These are phyloP conservation scores for Anomalospiza imberbis DNA, from an alignment of 2,797 vertebrate genomes.

Conservation along the genomic window DNA sequence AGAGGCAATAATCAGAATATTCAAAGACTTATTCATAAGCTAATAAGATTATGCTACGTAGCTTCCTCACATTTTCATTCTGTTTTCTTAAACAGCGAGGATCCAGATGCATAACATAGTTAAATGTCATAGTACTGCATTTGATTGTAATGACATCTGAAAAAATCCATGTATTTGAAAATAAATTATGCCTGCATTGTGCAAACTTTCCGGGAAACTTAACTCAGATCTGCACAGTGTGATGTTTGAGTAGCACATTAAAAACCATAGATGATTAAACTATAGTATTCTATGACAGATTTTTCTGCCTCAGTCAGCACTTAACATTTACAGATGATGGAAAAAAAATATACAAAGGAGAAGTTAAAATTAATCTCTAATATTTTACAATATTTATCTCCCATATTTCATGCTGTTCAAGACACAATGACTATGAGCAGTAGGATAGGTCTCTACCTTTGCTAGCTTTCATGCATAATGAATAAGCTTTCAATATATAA, in stretches of 20 bases:
- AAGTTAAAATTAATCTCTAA: conserved; percentile 39
- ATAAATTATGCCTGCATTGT: neutral
- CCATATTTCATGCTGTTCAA: conserved; percentile 47
- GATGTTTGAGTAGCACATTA: neutral
- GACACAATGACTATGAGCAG: conserved; percentile 32
- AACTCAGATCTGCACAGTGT: conserved; percentile 7
- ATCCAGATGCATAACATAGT: conserved; percentile 33
- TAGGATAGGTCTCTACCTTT: conserved; percentile 25
- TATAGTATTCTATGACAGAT: neutral
- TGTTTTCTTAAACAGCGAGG: conserved; percentile 28
- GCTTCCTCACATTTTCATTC: conserved; percentile 31
- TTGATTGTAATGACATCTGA: conserved; percentile 41
- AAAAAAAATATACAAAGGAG: conserved; percentile 6
- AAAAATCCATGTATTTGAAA: conserved; percentile 25
- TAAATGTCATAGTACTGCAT: conserved; percentile 15
- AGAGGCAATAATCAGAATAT: conserved; percentile 27
- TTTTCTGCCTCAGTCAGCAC: conserved; percentile 17
- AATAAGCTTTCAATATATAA: conserved; percentile 65
- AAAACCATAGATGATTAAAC: conserved; percentile 59
- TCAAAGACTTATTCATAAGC: conserved; percentile 22
- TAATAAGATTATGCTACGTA: conserved; percentile 25
- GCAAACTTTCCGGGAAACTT: conserved; percentile 38
- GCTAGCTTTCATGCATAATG: conserved; percentile 65
- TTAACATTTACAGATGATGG: conserved; percentile 13
- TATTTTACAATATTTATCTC: conserved; percentile 45